Conservation (phyloP, 2,113 vertebrate genomes). For the Pelecanus crispus region DNA sequence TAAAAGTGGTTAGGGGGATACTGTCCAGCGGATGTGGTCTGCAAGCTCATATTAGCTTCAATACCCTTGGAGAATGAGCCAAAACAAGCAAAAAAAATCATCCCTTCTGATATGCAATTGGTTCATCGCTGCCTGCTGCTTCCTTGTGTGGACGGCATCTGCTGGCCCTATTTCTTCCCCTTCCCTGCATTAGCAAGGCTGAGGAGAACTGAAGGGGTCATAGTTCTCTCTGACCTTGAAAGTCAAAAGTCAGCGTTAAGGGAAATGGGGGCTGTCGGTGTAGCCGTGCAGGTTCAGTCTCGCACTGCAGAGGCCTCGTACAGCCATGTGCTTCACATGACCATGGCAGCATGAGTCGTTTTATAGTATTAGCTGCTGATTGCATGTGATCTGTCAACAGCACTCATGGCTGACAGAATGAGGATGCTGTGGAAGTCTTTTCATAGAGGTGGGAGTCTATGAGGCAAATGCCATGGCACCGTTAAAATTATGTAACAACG, state of each 20-base stretch:
- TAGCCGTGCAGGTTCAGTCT: not conserved
- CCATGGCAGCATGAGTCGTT: too few relatives aligned
- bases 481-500: not conserved
- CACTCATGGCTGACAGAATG: not conserved
- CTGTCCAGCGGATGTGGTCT: not conserved
- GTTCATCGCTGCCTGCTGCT: not conserved
- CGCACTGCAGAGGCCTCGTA: rapidly evolving
- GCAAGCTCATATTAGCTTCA: not conserved
- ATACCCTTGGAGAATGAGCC: not conserved
- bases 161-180: not conserved
- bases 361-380: not conserved
- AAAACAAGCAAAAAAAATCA: not conserved
- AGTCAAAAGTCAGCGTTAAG: not conserved
- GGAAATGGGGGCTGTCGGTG: rapidly evolving
- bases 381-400: not conserved
- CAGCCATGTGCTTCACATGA: rapidly evolving
- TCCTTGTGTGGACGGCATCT: not conserved
- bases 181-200: not conserved
- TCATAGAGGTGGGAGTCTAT: not conserved
- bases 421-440: not conserved
- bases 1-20: not conserved
- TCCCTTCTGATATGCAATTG: not conserved
- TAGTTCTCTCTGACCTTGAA: not conserved
- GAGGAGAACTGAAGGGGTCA: not conserved
- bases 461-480: not conserved